Conservation (phyloP, 2,797 vertebrate species). For the Acanthopagrus latus region DNA sequence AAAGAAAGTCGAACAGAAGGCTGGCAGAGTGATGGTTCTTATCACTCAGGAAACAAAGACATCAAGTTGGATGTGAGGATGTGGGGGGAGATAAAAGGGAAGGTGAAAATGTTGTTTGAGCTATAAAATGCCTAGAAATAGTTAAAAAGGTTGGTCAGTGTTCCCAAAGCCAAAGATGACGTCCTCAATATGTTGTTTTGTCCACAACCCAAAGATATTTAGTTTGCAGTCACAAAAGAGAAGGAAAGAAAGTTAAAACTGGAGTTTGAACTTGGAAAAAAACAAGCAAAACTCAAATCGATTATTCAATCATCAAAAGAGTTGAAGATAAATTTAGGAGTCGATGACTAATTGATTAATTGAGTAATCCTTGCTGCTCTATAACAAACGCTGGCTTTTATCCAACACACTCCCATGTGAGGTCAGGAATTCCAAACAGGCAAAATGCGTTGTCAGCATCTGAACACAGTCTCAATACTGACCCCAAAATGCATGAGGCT, state of each 20-base stretch:
- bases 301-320: no score
- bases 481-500: background rate
- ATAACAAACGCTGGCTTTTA: background rate
- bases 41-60: slow-evolving; percentile 54
- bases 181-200: no score
- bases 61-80: background rate
- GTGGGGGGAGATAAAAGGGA: slow-evolving; percentile 16
- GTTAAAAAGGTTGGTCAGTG: no score
- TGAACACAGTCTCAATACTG: background rate
- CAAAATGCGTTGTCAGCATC: background rate
- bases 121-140: no score
- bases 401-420: background rate
- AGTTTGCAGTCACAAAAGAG: background rate
- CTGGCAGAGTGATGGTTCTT: slow-evolving; percentile 19
- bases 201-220: no score
- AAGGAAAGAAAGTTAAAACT: slow-evolving; percentile 6
- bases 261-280: slow-evolving; percentile 4
- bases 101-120: background rate
- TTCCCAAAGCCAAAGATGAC: no score
- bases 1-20: slow-evolving; percentile 14
- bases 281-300: background rate
- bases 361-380: no score
- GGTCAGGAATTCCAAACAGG: background rate
- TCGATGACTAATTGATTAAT: no score
- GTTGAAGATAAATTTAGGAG: no score